Evolutionary conservation across 2,797 vertebrate genomes (phyloP).

Genomic region (Tadarida brasiliensis): DNA sequence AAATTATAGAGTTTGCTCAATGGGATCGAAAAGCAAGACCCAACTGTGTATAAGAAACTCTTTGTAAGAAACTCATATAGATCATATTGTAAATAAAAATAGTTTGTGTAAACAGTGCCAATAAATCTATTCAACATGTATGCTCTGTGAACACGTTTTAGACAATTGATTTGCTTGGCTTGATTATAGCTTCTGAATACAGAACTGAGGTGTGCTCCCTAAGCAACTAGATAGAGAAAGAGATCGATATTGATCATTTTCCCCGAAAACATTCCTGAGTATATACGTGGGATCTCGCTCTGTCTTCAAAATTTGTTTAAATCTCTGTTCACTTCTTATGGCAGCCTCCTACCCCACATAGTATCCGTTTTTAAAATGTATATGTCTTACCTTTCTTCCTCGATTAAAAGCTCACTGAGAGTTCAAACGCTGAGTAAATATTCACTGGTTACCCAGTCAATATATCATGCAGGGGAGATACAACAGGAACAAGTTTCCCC

Average conservation of each 20-base stretch:
- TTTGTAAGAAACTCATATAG: neutral
- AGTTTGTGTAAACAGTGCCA: neutral
- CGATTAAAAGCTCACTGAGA: neutral
- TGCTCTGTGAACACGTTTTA: neutral
- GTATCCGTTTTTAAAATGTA: neutral
- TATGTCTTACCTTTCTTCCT: neutral
- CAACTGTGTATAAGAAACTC: neutral
- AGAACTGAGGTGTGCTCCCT: neutral
- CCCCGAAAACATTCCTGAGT: neutral
- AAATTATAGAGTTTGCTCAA: neutral
- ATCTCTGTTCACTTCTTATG: neutral
- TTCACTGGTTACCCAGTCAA: neutral
- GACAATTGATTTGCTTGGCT: neutral
- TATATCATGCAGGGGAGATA: neutral
- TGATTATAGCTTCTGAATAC: neutral
- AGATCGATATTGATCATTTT: neutral
- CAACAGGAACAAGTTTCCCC: slow-evolving; percentile 19
- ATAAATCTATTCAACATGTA: neutral
- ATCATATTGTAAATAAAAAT: neutral
- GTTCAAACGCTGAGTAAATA: neutral
- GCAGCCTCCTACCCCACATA: neutral
- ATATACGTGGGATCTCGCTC: neutral
- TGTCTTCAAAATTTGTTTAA: neutral
- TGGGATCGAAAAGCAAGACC: neutral
- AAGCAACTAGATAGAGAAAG: neutral